Percentiles rank a stretch among this genome's conserved stretches.
phyloP scores from a whole-genome alignment of 2,797 vertebrate genomes.

The Nyctibius grandis region DNA sequence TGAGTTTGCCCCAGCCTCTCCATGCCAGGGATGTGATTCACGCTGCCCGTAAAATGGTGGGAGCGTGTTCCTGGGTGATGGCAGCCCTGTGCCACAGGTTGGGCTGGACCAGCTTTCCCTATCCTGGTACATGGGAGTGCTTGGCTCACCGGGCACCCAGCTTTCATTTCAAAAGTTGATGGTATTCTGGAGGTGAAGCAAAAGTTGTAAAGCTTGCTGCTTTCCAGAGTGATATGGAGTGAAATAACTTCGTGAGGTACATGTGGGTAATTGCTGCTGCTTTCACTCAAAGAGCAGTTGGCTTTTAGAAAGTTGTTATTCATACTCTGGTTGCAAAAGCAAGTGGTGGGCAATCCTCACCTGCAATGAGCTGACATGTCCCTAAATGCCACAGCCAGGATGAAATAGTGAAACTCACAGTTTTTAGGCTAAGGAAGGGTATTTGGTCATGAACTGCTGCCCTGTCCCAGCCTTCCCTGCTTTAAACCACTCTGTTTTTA shows the following conservation, averaged over 20 bases:
- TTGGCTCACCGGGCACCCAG: not conserved
- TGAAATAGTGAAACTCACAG: not conserved
- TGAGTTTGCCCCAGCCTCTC: not conserved
- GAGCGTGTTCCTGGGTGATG: not conserved
- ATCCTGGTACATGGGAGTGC: fast-evolving
- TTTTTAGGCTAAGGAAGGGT: not conserved
- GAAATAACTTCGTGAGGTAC: not conserved
- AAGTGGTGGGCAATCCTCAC: not conserved
- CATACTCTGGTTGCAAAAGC: not conserved
- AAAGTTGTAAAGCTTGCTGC: not conserved
- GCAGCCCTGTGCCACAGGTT: not conserved
- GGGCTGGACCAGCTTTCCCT: not conserved
- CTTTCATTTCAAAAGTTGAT: not conserved
- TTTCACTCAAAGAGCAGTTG: not conserved
- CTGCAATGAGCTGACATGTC: not conserved
- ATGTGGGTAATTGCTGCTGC: not conserved
- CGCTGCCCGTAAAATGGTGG: fast-evolving
- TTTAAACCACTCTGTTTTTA: not conserved
- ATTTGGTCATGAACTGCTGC: not conserved
- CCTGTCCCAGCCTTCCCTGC: not conserved
- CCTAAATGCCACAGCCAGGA: not conserved
- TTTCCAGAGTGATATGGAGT: not conserved
- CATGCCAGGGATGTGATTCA: not conserved
- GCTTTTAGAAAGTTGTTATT: not conserved
- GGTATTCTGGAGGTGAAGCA: not conserved